Percentiles rank a stretch among this genome's conserved stretches.
phyloP scores from a whole-genome alignment of 2,113 vertebrate genomes.

The Rhinolophus sinicus region DNA sequence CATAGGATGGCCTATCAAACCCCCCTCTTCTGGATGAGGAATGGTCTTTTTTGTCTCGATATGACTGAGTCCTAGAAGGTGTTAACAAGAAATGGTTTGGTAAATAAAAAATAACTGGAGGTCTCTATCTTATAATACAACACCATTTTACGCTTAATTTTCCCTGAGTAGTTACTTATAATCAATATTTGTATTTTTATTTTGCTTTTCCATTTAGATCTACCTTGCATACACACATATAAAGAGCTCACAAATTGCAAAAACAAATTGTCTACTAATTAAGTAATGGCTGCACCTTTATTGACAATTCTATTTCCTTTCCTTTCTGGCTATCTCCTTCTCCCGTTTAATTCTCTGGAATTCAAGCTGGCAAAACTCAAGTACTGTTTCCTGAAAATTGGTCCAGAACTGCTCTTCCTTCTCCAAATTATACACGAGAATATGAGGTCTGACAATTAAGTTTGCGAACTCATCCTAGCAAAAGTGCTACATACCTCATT shows the following conservation, averaged over 20 bases:
- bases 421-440: slow-evolving; percentile 20
- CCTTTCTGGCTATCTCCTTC: slow-evolving; percentile 2
- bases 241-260: slow-evolving; percentile 29
- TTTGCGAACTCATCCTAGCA: no score
- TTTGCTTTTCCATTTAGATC: slow-evolving; percentile 49
- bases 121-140: slow-evolving; percentile 36
- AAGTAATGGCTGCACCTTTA: neutral
- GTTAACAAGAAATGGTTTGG: slow-evolving; percentile 84
- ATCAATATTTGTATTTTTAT: slow-evolving; percentile 3
- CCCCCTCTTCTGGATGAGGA: slow-evolving; percentile 89
- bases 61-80: slow-evolving; percentile 87
- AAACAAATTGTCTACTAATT: slow-evolving; percentile 15
- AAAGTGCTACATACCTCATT: no score
- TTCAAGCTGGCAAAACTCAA: slow-evolving; percentile 41
- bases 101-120: slow-evolving; percentile 49
- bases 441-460: no score
- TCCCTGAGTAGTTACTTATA: neutral
- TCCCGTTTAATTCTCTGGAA: slow-evolving; percentile 40
- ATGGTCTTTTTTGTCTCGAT: slow-evolving; percentile 93
- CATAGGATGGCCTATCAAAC: slow-evolving; percentile 93
- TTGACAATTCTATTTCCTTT: neutral
- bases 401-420: neutral
- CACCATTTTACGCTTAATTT: neutral
- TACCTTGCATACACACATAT: neutral
- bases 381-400: neutral